Base-by-base conservation (phyloP, 2,888 invertebrate genomes). In the Coleophora deauratella region DNA sequence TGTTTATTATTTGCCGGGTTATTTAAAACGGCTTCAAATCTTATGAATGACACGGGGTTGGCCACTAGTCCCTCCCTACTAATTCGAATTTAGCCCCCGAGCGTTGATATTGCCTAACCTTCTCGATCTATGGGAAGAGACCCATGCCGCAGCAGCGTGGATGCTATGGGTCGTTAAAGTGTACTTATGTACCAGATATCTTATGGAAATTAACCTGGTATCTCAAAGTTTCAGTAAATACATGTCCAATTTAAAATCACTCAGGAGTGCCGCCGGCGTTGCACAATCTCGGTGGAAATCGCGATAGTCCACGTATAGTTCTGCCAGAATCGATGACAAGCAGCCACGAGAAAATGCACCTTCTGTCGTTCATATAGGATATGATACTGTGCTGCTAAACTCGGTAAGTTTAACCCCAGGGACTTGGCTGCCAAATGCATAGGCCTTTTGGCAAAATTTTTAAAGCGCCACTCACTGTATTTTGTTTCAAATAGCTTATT, bases 261-360 rank as follows among this genome's bases (percentile, higher is more conserved):
- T 73, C 62, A 71, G 65, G 67, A 54, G 63, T 62, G 62, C 57
- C 58, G 54, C 40, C 41, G n/a, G n/a, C n/a, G 49, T 47, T 50
- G 54, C 51, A 45, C 52, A 62, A 66, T 70, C 66, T 61, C 46
- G 45, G 40, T 36, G 36, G 40, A 58, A 59, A 74, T 73, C 69
- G 54, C 57, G 75, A 75, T 73, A 70, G 65, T 55, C 54, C 64
- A 54, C 61, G 66, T 63, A 65, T 59, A 62, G 62, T 53, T 44
- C 40, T 46, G 40, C 45, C 45, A 44, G 46, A 9, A 8, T 33
- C 14, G 6, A 11, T 11, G 31, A 9, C 9, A 14, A 7, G 2
- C 10, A 10, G 10, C 14, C 14, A 27, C 31, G 12, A n/a, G 35
- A 31, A 11, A 27, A 21, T 21, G 21, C 21, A 21, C 21, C 21